Conservation (phyloP, 2,797 vertebrate species). For the Micrastur ruficollis region DNA sequence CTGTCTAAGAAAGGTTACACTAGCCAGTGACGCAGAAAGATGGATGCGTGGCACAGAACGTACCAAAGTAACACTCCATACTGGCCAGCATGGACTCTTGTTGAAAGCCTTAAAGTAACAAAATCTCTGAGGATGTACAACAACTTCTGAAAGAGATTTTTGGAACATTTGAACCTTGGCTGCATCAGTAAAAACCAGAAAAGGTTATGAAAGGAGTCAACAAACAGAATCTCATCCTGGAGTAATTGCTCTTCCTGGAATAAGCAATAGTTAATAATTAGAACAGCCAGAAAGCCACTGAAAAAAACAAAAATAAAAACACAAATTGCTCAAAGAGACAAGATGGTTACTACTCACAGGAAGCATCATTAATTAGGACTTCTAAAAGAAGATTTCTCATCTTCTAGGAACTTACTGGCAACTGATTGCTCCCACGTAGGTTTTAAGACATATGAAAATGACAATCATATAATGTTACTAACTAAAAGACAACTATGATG, state of each 20-base stretch:
- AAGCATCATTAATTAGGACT: slow-evolving; percentile 29
- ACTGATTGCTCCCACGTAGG: background rate
- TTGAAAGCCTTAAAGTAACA: background rate
- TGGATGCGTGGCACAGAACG: rapidly evolving
- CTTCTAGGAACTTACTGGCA: slow-evolving; percentile 15
- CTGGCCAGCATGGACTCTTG: background rate
- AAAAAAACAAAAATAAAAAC: background rate
- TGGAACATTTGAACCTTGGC: background rate
- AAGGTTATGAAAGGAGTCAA: background rate
- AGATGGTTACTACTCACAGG: background rate
- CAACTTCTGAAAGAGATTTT: background rate
- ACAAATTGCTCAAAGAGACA: background rate
- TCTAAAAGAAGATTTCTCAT: slow-evolving; percentile 30
- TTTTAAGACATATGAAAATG: background rate
- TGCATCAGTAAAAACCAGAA: background rate
- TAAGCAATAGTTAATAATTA: slow-evolving; percentile 4
- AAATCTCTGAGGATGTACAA: background rate
- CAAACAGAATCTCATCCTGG: background rate
- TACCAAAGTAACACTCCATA: background rate
- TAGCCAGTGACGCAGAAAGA: background rate
- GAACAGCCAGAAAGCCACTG: background rate
- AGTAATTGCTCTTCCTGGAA: slow-evolving; percentile 15
- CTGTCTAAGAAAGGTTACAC: background rate
- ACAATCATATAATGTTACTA: background rate
- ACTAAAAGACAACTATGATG: background rate